Evolutionary conservation across 2,113 vertebrate species (phyloP).

Genomic region (Gracilinanus agilis): DNA sequence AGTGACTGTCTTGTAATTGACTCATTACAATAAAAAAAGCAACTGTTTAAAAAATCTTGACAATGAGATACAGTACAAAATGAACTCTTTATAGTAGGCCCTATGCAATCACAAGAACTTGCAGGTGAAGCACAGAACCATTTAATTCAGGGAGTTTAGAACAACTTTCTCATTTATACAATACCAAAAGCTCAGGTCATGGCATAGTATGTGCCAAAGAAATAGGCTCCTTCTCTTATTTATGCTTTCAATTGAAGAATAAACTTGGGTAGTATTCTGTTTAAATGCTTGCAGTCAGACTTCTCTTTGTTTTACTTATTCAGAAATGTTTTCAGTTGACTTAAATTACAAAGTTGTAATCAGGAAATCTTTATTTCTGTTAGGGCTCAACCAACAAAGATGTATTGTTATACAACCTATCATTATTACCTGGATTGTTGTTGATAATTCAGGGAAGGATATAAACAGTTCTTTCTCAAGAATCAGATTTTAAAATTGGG

Average conservation of each 20-base stretch:
- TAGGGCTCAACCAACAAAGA: slow-evolving; percentile 71
- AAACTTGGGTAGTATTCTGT: slow-evolving; percentile 69
- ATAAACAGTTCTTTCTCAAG: slow-evolving; percentile 58
- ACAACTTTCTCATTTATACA: slow-evolving; percentile 61
- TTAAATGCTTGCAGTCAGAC: slow-evolving; percentile 68
- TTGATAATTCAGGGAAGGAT: slow-evolving; percentile 61
- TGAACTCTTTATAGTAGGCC: slow-evolving; percentile 68
- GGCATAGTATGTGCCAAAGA: slow-evolving; percentile 45
- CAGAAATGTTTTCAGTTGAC: slow-evolving; percentile 78
- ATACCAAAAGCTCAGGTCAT: slow-evolving; percentile 60
- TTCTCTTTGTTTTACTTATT: slow-evolving; percentile 71
- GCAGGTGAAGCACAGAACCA: slow-evolving; percentile 67
- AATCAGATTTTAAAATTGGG: slow-evolving; percentile 40
- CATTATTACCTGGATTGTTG: slow-evolving; percentile 68
- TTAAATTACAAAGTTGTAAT: slow-evolving; percentile 78
- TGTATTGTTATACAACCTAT: slow-evolving; percentile 68
- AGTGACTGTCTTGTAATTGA: slow-evolving; percentile 81
- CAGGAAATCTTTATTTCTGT: slow-evolving; percentile 76
- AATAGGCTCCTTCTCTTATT: slow-evolving; percentile 51
- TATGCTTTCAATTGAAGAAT: slow-evolving; percentile 54
- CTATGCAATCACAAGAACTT: slow-evolving; percentile 52
- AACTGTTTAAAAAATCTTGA: slow-evolving; percentile 80
- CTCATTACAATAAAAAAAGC: slow-evolving; percentile 80
- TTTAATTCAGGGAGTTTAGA: slow-evolving; percentile 32
- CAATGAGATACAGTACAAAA: slow-evolving; percentile 74